Conservation (phyloP, 2,797 vertebrate genomes). For the Cirrhinus mrigala region DNA sequence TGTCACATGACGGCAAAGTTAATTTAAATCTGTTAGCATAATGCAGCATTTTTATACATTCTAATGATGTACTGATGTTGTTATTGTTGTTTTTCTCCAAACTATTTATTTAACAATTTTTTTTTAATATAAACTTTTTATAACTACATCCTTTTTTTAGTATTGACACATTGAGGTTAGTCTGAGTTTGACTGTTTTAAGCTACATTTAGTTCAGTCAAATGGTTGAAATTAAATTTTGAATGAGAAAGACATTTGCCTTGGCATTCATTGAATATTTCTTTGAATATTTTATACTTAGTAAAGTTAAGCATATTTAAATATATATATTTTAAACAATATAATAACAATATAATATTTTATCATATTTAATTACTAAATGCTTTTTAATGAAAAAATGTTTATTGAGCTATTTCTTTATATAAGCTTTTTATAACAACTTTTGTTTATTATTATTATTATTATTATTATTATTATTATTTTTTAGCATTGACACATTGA, state of each 20-base stretch:
- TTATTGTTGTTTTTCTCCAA: not conserved
- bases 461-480: too few species aligned
- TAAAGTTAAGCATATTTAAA: too few species aligned
- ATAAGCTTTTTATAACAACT: too few species aligned
- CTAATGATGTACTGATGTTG: not conserved
- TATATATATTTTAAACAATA: too few species aligned
- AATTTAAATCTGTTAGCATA: not conserved
- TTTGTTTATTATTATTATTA: too few species aligned
- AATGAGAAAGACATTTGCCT: too few species aligned
- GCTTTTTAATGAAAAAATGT: too few species aligned
- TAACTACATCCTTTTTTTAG: not conserved
- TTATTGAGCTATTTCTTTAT: too few species aligned
- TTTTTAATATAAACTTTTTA: not conserved
- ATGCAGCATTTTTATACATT: not conserved
- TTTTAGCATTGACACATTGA: not conserved
- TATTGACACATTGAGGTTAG: not conserved
- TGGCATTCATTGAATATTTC: too few species aligned
- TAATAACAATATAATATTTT: too few species aligned
- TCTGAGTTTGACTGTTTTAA: not conserved
- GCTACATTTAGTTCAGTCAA: not conserved
- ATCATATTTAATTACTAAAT: too few species aligned
- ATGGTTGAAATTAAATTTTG: not conserved
- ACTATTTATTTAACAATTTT: not conserved
- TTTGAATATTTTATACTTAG: too few species aligned
- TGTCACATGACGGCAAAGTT: not conserved